phyloP scores from a whole-genome alignment of 2,888 invertebrate species.

The Brenthis ino region DNA sequence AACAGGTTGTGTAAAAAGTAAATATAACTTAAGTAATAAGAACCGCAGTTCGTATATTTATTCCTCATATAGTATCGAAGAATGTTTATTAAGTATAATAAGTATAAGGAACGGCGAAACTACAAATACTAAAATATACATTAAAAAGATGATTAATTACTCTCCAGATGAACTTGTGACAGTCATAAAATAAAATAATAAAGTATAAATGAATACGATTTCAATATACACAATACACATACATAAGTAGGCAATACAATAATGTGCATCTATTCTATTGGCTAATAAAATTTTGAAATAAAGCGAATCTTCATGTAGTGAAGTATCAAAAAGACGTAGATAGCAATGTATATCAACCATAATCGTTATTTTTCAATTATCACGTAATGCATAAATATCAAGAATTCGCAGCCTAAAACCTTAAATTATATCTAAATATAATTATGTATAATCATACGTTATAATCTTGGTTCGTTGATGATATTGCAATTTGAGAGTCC shows the following conservation, averaged over 20 bases:
- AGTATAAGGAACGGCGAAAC: neutral
- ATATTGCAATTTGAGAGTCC: slow-evolving; percentile 28
- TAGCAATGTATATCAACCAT: neutral
- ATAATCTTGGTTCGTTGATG: slow-evolving; percentile 29
- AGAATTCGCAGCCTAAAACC: slow-evolving; percentile 9
- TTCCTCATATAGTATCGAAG: neutral
- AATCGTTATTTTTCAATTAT: neutral
- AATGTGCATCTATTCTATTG: too few relatives aligned
- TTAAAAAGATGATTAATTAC: too few relatives aligned
- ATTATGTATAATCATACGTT: slow-evolving; percentile 24
- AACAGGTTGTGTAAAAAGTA: slow-evolving; percentile 23
- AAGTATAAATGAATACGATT: too few relatives aligned
- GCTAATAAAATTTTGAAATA: too few relatives aligned
- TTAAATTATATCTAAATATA: slow-evolving; percentile 18
- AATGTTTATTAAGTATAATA: neutral
- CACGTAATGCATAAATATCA: slow-evolving; percentile 4
- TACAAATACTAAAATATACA: neutral
- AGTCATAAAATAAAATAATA: too few relatives aligned
- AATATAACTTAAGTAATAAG: slow-evolving; percentile 2
- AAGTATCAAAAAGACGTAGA: too few relatives aligned
- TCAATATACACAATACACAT: too few relatives aligned
- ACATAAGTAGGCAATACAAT: too few relatives aligned
- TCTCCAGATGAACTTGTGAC: too few relatives aligned
- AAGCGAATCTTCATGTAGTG: too few relatives aligned
- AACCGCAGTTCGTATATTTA: neutral